Conservation (phyloP, 1,140 invertebrate genomes). For the Aplysia californica region DNA sequence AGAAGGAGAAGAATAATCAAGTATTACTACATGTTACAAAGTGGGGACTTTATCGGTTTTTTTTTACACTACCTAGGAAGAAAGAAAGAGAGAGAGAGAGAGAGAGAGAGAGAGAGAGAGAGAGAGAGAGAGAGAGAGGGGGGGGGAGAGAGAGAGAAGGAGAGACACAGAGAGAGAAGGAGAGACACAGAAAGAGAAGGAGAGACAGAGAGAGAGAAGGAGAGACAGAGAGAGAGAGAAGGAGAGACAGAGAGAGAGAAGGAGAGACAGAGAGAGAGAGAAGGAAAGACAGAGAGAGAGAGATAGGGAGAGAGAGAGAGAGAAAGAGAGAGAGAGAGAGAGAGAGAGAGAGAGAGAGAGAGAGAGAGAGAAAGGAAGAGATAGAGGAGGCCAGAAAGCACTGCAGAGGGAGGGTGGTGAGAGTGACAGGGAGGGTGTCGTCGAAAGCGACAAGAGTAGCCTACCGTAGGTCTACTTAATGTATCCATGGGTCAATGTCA, state of each 20-base stretch:
- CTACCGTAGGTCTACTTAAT: no score
- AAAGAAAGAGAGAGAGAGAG: neutral
- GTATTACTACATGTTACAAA: neutral
- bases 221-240: neutral
- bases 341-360: slow-evolving; percentile 23
- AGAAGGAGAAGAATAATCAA: neutral
- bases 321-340: slow-evolving; percentile 12
- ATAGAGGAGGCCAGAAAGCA: neutral
- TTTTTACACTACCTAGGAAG: neutral
- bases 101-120: slow-evolving; percentile 1
- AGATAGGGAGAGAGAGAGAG: slow-evolving; percentile 1
- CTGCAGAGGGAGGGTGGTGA: neutral
- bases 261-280: neutral
- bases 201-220: neutral
- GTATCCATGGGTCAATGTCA: no score
- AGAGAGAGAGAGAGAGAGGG: neutral
- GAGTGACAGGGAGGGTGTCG: neutral
- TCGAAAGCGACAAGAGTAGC: no score
- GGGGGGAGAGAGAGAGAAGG: neutral
- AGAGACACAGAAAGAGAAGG: neutral
- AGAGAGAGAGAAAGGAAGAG: neutral
- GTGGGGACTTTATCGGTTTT: neutral
- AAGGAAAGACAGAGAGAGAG: neutral
- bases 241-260: neutral
- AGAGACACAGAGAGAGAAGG: neutral